Percentiles rank a stretch among this genome's conserved stretches.
phyloP scores from a whole-genome alignment of 2,888 invertebrate species.

The Gymnoscelis rufifasciata region DNA sequence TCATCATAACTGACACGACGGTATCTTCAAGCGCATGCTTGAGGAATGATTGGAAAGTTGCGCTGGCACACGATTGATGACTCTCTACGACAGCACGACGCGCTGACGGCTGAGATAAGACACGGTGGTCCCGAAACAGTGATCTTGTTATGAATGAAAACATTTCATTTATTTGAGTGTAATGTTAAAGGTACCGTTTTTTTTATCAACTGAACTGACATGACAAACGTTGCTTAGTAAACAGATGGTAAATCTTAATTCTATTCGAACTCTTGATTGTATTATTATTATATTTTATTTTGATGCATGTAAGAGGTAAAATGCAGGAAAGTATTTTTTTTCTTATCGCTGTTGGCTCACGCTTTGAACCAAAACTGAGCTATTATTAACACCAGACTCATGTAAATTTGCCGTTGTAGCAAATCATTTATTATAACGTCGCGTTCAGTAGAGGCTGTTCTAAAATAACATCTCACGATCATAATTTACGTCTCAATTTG shows the following conservation, averaged over 20 bases:
- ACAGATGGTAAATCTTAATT: no score
- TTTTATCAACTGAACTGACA: no score
- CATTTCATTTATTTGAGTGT: constrained; percentile 31
- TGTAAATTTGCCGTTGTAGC: constrained; percentile 30
- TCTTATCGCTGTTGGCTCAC: constrained; percentile 12
- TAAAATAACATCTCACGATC: constrained; percentile 44
- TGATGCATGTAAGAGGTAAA: no score
- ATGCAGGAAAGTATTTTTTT: not conserved
- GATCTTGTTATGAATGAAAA: constrained; percentile 43
- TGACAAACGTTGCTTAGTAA: no score
- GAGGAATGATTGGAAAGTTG: constrained; percentile 43
- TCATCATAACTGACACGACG: constrained; percentile 29
- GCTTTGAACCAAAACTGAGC: constrained; percentile 17
- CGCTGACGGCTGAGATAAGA: constrained; percentile 42
- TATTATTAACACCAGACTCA: constrained; percentile 20
- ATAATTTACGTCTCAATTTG: constrained; percentile 52
- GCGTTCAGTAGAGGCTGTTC: constrained; percentile 32
- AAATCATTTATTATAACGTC: constrained; percentile 54
- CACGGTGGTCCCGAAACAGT: constrained; percentile 51
- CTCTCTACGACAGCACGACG: constrained; percentile 34
- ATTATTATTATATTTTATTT: no score
- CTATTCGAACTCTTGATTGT: no score
- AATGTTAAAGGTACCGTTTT: not conserved
- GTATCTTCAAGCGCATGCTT: constrained; percentile 27
- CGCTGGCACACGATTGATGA: constrained; percentile 56